A percentile compares a stretch with the other conserved stretches of the same genome.
These are phyloP conservation scores for Griposia aprilina DNA, from an alignment of 2,888 invertebrate genomes.

Conservation along the genomic window DNA sequence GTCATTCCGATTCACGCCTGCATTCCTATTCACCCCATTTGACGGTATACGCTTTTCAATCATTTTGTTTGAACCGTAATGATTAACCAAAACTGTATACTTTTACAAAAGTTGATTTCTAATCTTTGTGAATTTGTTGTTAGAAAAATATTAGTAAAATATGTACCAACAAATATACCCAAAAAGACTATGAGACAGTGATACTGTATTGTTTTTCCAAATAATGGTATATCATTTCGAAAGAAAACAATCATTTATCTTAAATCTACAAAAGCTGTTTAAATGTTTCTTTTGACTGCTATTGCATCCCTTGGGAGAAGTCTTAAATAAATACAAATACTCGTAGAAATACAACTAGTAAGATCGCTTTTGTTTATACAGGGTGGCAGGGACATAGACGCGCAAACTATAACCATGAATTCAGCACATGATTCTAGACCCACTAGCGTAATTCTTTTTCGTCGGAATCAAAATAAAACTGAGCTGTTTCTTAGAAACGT, in stretches of 20 bases:
- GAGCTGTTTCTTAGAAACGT: too few species aligned
- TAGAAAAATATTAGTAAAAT: not conserved
- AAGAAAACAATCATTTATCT: not conserved
- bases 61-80: too few species aligned
- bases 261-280: not conserved
- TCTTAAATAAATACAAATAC: constrained; percentile 42
- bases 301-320: constrained; percentile 3
- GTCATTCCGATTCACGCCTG: too few species aligned
- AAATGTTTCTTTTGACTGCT: not conserved
- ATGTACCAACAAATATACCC: not conserved
- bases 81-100: too few species aligned
- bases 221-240: constrained; percentile 4
- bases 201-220: not conserved
- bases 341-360: not conserved
- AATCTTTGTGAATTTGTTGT: not conserved
- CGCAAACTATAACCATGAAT: too few species aligned
- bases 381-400: too few species aligned
- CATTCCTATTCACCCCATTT: too few species aligned
- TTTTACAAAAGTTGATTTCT: not conserved
- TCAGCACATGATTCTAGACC: too few species aligned
- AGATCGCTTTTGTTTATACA: not conserved
- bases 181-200: not conserved
- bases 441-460: too few species aligned
- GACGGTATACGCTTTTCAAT: too few species aligned
- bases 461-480: too few species aligned